phyloP scores from a whole-genome alignment of 2,888 invertebrate species.

The Cosmorhoe ocellata region DNA sequence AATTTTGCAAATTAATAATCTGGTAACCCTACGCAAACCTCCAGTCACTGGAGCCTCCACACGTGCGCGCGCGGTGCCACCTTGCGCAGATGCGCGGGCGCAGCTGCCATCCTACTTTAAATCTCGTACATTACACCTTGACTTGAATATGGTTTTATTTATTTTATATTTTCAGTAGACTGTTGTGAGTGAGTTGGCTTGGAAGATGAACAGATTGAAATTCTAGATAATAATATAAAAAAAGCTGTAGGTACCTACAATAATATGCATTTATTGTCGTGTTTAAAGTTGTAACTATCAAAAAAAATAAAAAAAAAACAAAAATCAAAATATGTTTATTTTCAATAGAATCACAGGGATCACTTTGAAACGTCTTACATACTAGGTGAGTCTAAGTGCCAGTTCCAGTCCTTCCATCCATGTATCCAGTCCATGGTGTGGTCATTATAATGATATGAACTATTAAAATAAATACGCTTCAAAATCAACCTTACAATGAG shows the following conservation, averaged over 20 bases:
- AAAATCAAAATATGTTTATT: no score
- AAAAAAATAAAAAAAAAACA: no score
- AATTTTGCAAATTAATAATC: neutral
- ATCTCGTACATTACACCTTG: slow-evolving; percentile 45
- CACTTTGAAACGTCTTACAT: no score
- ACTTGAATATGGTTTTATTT: slow-evolving; percentile 29
- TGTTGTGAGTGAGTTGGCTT: no score
- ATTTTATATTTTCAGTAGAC: slow-evolving; percentile 23
- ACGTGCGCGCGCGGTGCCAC: slow-evolving; percentile 61
- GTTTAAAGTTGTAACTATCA: no score
- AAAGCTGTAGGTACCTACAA: no score
- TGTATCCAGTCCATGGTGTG: no score
- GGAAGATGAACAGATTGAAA: neutral
- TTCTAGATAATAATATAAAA: no score
- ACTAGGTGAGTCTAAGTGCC: no score
- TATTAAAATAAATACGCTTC: neutral
- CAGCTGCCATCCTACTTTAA: slow-evolving; percentile 53
- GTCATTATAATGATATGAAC: neutral
- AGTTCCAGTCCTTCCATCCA: no score
- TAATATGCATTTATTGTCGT: no score
- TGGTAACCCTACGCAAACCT: slow-evolving; percentile 14
- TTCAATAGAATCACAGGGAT: no score
- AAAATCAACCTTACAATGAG: slow-evolving; percentile 15
- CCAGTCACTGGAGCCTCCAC: slow-evolving; percentile 37
- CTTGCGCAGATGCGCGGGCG: slow-evolving; percentile 63